Evolutionary conservation across 2,888 invertebrate species (phyloP), one percentile per base, ranked within the genome.

Genomic region (Eudasyphora cyanicolor): DNA sequence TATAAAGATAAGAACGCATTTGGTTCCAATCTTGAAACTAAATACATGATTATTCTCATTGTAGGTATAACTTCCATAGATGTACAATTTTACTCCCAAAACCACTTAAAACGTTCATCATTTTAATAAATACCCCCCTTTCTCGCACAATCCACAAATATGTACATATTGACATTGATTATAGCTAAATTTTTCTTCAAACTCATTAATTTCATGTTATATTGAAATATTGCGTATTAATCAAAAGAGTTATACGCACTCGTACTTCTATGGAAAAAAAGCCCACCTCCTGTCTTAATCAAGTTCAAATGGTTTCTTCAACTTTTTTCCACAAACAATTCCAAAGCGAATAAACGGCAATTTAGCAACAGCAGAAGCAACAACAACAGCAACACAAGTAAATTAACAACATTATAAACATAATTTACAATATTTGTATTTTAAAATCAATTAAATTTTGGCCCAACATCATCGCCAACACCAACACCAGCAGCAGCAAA

Each of bases 351-450:
- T 24, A 60, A 45, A 21, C 51, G 24, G 49, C n/a, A 51, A 51
- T 19, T 2, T 6, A 19, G n/a, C n/a, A n/a, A n/a, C n/a, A n/a
- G n/a, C n/a, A n/a, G n/a, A n/a, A n/a, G n/a, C n/a, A 75, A 38
- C 54, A 60, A 73, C 24, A 42, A 75, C 1, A 64, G 51, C 6
- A 19, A 49, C 32, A 21, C 24, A 14, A 27, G 29, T 60, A 60
- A 24, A 29, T n/a, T 29, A 60, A 60, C 60, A 76, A 38, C 21
- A 64, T 76, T 76, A 76, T 51, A 67, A 67, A 76, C 35, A 76
- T 67, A 75, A 75, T 49, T 62, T 49, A 51, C 29, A 75, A 60
- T 64, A 76, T 76, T 76, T 76, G 67, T 67, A 51, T 64, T 75
- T 64, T 62, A 64, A 64, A 75, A 75, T 75, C 75, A 75, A 75